Conservation (phyloP, 2,888 invertebrate genomes). For the Metalampra italica region DNA sequence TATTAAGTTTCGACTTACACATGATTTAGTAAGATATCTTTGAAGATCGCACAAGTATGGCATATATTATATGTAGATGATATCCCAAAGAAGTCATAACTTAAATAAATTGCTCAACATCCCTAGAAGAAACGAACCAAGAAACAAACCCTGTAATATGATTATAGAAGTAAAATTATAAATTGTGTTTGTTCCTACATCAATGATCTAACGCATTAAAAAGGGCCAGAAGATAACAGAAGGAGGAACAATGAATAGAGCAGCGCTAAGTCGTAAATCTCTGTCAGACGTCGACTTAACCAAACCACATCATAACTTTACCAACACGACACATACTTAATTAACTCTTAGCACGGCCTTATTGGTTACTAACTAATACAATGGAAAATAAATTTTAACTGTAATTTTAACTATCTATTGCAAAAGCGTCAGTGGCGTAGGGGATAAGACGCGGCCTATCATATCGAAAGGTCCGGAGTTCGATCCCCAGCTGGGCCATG, state of each 20-base stretch:
- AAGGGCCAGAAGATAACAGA: not conserved
- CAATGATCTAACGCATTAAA: not conserved
- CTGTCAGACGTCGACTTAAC: slow-evolving; percentile 22
- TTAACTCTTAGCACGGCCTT: not conserved
- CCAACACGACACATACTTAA: not conserved
- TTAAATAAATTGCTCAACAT: too few relatives aligned
- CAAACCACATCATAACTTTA: slow-evolving; percentile 16
- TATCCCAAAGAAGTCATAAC: too few relatives aligned
- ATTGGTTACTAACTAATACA: slow-evolving; percentile 20
- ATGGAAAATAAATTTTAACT: slow-evolving; percentile 8
- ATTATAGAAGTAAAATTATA: too few relatives aligned
- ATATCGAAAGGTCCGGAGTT: too few relatives aligned
- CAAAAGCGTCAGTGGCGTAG: too few relatives aligned
- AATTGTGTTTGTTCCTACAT: not conserved
- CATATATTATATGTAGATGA: too few relatives aligned
- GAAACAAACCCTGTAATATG: too few relatives aligned
- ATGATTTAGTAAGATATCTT: slow-evolving; percentile 10
- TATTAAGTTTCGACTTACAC: slow-evolving; percentile 4
- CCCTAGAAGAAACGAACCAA: too few relatives aligned
- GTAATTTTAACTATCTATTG: slow-evolving; percentile 1
- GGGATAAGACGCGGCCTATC: too few relatives aligned
- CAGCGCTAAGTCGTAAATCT: slow-evolving; percentile 25
- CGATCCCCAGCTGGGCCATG: too few relatives aligned
- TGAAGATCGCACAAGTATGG: too few relatives aligned
- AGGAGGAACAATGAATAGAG: slow-evolving; percentile 16